These are phyloP conservation scores for Erpornis zantholeuca DNA, from an alignment of 2,113 vertebrate species.

Conservation along the genomic window DNA sequence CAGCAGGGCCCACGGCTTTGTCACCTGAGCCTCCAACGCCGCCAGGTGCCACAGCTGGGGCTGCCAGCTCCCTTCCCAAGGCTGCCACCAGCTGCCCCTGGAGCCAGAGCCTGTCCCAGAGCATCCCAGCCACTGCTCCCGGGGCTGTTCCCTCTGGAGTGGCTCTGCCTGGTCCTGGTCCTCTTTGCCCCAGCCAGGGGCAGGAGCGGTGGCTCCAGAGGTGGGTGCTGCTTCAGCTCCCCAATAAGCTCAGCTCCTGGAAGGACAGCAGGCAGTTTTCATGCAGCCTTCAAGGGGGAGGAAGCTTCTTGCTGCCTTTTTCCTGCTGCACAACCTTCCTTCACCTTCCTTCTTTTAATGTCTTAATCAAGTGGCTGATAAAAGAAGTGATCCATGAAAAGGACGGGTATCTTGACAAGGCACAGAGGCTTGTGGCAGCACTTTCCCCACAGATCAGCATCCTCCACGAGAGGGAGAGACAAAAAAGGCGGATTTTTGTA, in stretches of 20 bases:
- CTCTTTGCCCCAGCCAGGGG: neutral
- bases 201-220: accelerated
- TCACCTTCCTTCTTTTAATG: slow-evolving; percentile 75
- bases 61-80: neutral
- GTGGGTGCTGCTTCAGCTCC: accelerated
- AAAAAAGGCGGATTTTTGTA: slow-evolving; percentile 76
- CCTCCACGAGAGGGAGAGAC: slow-evolving; percentile 38
- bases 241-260: accelerated
- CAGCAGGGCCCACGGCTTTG: accelerated
- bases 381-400: slow-evolving; percentile 73
- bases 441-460: slow-evolving; percentile 57
- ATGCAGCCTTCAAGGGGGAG: neutral
- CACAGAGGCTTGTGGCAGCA: slow-evolving; percentile 49
- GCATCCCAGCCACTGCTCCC: accelerated
- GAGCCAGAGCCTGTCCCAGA: neutral
- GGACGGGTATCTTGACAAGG: slow-evolving; percentile 65
- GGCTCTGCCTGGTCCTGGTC: neutral
- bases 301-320: slow-evolving; percentile 6
- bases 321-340: slow-evolving; percentile 61
- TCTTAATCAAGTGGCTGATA: slow-evolving; percentile 77
- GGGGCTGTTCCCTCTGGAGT: neutral
- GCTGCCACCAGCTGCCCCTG: accelerated
- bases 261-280: neutral
- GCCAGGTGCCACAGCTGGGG: neutral
- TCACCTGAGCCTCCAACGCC: accelerated